Conservation (phyloP, 2,888 invertebrate species). For the Sthenelais limicola region DNA sequence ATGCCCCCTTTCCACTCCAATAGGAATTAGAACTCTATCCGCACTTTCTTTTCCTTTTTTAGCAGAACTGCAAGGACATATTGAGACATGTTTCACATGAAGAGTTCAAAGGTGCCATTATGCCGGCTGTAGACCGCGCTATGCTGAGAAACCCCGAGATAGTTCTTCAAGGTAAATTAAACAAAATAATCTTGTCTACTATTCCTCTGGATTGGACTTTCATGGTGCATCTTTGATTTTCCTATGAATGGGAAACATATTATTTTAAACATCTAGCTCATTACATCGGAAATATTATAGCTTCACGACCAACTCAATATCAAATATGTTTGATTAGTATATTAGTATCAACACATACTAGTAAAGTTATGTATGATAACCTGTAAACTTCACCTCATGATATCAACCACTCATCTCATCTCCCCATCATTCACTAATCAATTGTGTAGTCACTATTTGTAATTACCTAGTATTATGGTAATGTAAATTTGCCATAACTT, state of each 20-base stretch:
- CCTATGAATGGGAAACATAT: not conserved
- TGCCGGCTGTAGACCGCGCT: conserved; percentile 91
- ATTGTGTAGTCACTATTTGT: no score
- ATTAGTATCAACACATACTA: no score
- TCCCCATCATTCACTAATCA: no score
- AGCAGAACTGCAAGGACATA: conserved; percentile 59
- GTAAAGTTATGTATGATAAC: no score
- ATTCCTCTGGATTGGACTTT: not conserved
- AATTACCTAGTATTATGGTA: no score
- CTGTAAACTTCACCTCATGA: no score
- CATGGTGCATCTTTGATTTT: not conserved
- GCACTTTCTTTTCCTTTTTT: conserved; percentile 19
- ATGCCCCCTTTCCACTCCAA: not conserved
- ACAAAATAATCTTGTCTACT: not conserved
- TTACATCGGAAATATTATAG: no score
- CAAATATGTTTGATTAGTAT: no score
- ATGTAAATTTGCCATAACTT: no score
- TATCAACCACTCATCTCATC: no score
- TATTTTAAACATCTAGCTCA: not conserved
- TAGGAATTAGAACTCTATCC: not conserved
- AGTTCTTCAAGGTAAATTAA: conserved; percentile 76
- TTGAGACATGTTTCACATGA: conserved; percentile 61
- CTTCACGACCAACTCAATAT: no score
- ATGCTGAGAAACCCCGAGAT: conserved; percentile 95
- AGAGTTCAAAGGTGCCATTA: conserved; percentile 79